Percentiles rank a stretch among this genome's conserved stretches.
phyloP scores from a whole-genome alignment of 1,140 invertebrate genomes.

The Adelges cooleyi region DNA sequence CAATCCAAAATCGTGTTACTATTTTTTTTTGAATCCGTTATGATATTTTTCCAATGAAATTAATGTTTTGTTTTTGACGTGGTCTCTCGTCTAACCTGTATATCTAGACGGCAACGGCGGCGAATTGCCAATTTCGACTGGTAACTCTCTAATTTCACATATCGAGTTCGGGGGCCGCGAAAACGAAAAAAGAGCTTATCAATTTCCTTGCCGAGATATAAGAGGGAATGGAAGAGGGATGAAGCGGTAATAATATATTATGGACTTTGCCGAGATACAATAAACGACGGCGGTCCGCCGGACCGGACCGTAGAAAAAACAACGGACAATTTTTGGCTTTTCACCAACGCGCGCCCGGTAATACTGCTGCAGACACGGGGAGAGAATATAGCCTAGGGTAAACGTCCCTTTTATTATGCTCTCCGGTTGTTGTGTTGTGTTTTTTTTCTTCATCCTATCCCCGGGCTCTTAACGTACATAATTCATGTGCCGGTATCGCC shows the following conservation, averaged over 20 bases:
- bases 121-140: slow-evolving; percentile 10
- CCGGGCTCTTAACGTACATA: slow-evolving; percentile 14
- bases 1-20: too few relatives aligned
- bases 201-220: slow-evolving; percentile 10
- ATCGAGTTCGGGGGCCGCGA: neutral
- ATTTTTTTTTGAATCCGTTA: too few relatives aligned
- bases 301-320: slow-evolving; percentile 17
- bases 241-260: slow-evolving; percentile 14
- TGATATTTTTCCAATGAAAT: too few relatives aligned
- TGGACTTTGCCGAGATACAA: slow-evolving; percentile 17
- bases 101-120: neutral
- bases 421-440: neutral
- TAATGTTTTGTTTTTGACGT: slow-evolving; percentile 7
- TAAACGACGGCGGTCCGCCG: slow-evolving; percentile 10
- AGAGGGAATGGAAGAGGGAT: too few relatives aligned
- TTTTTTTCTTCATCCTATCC: slow-evolving; percentile 2
- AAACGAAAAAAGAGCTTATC: slow-evolving; percentile 17
- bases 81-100: neutral
- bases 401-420: slow-evolving; percentile 28
- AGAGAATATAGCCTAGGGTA: slow-evolving; percentile 11
- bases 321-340: slow-evolving; percentile 25
- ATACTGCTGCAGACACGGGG: neutral
- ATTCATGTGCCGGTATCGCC: slow-evolving; percentile 23
- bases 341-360: slow-evolving; percentile 19
- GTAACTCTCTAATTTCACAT: slow-evolving; percentile 3